Base-by-base conservation (phyloP, 2,113 vertebrate genomes). In the Boleophthalmus pectinirostris region DNA sequence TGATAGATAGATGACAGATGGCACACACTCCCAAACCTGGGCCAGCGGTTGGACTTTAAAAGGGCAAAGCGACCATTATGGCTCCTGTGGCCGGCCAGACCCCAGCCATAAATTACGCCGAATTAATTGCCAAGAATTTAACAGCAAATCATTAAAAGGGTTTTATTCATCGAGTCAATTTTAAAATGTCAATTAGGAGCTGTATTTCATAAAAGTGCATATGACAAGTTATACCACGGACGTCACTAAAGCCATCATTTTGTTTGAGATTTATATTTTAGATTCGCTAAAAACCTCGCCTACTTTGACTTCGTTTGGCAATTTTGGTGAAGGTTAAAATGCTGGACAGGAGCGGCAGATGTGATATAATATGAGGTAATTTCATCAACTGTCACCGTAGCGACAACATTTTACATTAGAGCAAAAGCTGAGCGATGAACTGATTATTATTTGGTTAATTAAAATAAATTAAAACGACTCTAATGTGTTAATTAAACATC, bases 21-120 rank as follows among this genome's bases (percentile, higher is more conserved):
- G 82, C 81, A 85, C 81, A 86, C 67, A 75, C 61, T 64, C n/a
- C 18, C 86, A 89, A 89, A 87, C 85, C 85, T 85, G 86, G 87
- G 83, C 83, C 82, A 85, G 78, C 84, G n/a, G 85, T 81, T 77
- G 72, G 82, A 74, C 64, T 82, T 82, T 80, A 58, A 87, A 29
- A 88, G 88, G 85, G 81, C 79, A 58, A 87, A 85, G 10, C 23
- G 73, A 68, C 81, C 72, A 80, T 88, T 85, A 81, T 24, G 47
- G 47, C 74, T 65, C 69, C 69, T 73, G 73, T 24, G 47, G 71
- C 61, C 74, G 81, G 73, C 69, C 72, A 83, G 70, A 76, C 24
- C 70, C 68, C n/a, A 85, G 83, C 79, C 82, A 77, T 84, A 79
- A 83, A 80, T 85, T 80, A 80, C 16, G 10, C 8, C 9, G 38